Conservation (phyloP, 2,113 vertebrate genomes). For the Thryonomys swinderianus region DNA sequence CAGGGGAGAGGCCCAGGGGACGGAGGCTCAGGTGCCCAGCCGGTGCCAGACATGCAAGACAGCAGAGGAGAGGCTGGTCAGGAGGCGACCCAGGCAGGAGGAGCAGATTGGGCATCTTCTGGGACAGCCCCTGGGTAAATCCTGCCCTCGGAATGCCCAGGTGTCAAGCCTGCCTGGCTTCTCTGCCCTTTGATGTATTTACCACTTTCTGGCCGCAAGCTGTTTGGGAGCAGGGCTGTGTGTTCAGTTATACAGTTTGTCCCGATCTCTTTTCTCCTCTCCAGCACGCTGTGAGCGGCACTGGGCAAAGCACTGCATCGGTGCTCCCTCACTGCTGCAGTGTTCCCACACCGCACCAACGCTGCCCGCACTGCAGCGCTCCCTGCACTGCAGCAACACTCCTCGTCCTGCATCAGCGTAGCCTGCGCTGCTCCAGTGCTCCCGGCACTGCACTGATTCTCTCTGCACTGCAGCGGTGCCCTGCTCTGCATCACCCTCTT, state of each 20-base stretch:
- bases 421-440: too few species aligned
- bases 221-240: not conserved
- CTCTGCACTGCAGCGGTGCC: not conserved
- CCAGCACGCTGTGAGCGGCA: accelerated
- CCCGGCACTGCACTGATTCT: too few species aligned
- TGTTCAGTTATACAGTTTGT: not conserved
- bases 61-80: too few species aligned
- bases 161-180: not conserved
- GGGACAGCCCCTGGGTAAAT: not conserved
- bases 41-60: not conserved
- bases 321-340: not conserved
- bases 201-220: not conserved
- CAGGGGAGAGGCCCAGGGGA: not conserved
- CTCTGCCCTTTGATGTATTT: not conserved
- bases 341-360: not conserved
- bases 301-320: not conserved
- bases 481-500: too few species aligned
- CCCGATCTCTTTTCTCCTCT: not conserved
- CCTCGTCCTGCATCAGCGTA: not conserved
- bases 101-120: not conserved
- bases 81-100: not conserved
- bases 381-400: not conserved
- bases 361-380: not conserved
- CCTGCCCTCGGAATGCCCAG: not conserved
- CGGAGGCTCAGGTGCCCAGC: not conserved